A percentile compares a stretch with the other conserved stretches of the same genome.
phyloP scores from a whole-genome alignment of 2,888 invertebrate genomes.

The Slavum lentiscoides region DNA sequence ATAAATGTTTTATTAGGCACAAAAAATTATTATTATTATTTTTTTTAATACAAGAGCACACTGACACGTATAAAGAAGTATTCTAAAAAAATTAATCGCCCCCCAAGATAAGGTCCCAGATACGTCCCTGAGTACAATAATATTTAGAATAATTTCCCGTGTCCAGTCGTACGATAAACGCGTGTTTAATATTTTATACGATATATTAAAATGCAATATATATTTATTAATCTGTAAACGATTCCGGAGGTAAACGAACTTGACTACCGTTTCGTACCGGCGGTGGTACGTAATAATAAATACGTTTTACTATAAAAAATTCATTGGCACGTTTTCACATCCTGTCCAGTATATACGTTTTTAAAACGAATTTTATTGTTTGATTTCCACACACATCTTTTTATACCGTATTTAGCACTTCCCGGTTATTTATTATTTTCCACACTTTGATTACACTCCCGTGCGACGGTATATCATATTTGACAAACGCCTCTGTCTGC shows the following conservation, averaged over 20 bases:
- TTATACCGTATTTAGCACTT: slow-evolving; percentile 48
- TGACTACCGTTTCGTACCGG: background rate
- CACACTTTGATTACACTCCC: background rate
- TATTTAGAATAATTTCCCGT: no score
- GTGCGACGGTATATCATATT: slow-evolving; percentile 1
- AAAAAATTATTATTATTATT: no score
- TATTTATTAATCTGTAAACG: slow-evolving; percentile 20
- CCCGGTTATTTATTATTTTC: slow-evolving; percentile 16
- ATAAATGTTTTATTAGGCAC: no score
- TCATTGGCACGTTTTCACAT: slow-evolving; percentile 51
- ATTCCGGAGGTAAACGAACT: slow-evolving; percentile 43
- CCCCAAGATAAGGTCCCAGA: no score
- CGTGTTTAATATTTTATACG: background rate
- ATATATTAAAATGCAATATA: slow-evolving; percentile 13
- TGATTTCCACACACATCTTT: slow-evolving; percentile 17
- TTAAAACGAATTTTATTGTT: slow-evolving; percentile 32
- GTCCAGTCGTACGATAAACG: no score
- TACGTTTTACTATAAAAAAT: slow-evolving; percentile 49
- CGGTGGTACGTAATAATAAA: background rate
- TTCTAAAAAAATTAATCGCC: no score
- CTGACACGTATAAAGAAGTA: no score
- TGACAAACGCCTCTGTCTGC: slow-evolving; percentile 28
- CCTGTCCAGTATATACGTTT: slow-evolving; percentile 22
- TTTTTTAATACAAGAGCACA: no score
- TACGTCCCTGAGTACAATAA: no score